phyloP scores from a whole-genome alignment of 2,888 invertebrate genomes.

The Stenodema calcarata region DNA sequence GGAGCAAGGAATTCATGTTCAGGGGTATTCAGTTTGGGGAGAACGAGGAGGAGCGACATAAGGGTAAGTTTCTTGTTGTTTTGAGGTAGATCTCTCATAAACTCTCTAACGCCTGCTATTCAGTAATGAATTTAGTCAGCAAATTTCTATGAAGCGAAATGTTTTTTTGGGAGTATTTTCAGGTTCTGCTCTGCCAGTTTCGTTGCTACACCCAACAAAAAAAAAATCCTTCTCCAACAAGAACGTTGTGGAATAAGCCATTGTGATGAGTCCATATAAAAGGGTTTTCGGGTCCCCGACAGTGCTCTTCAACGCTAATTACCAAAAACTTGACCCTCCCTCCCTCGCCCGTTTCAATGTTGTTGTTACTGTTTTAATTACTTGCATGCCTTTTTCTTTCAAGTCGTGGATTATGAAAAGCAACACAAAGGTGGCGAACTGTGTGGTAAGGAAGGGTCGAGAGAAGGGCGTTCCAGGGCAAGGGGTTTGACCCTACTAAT shows the following conservation, averaged over 20 bases:
- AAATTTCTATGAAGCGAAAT: too few relatives aligned
- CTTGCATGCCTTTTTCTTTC: slow-evolving; percentile 52
- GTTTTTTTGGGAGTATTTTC: too few relatives aligned
- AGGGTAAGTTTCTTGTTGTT: too few relatives aligned
- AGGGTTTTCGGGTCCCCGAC: not conserved
- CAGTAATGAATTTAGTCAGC: too few relatives aligned
- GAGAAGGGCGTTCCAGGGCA: not conserved
- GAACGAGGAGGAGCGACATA: too few relatives aligned
- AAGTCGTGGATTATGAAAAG: slow-evolving; percentile 51
- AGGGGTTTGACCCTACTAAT: slow-evolving; percentile 50
- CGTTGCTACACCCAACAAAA: too few relatives aligned
- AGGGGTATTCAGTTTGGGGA: too few relatives aligned
- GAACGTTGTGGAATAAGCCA: not conserved
- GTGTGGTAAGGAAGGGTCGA: not conserved
- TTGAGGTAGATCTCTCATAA: too few relatives aligned
- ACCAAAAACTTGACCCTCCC: slow-evolving; percentile 50
- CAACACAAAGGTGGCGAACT: slow-evolving; percentile 37
- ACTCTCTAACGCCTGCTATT: too few relatives aligned
- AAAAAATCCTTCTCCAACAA: not conserved
- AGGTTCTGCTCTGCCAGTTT: too few relatives aligned
- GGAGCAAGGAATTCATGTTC: too few relatives aligned
- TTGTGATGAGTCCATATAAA: slow-evolving; percentile 1
- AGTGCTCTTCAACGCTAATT: slow-evolving; percentile 40
- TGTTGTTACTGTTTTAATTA: slow-evolving; percentile 54
- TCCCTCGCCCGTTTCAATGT: slow-evolving; percentile 37